Evolutionary conservation across 2,888 invertebrate species (phyloP).

Genomic region (Opisthograptis luteolata): DNA sequence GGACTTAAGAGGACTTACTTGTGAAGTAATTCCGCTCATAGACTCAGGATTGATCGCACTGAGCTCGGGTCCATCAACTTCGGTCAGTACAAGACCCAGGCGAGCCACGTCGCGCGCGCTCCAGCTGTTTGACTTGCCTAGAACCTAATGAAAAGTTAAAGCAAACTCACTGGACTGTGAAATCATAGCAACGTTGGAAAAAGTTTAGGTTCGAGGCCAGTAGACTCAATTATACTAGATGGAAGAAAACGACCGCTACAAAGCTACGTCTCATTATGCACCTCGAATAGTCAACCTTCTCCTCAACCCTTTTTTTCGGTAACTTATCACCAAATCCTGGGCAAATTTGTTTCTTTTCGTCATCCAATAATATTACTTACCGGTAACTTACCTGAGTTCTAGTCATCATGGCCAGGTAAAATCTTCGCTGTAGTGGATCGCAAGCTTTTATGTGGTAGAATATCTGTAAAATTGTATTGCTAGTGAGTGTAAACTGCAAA

Average conservation of each 20-base stretch:
- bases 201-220: too few relatives aligned
- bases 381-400: slow-evolving; percentile 71
- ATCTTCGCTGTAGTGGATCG: slow-evolving; percentile 69
- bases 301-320: too few relatives aligned
- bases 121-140: slow-evolving; percentile 76
- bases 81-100: slow-evolving; percentile 66
- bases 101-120: slow-evolving; percentile 69
- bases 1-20: slow-evolving; percentile 52
- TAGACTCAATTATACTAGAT: too few relatives aligned
- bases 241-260: too few relatives aligned
- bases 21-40: slow-evolving; percentile 67
- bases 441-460: slow-evolving; percentile 76
- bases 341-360: too few relatives aligned
- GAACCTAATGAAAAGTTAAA: slow-evolving; percentile 52
- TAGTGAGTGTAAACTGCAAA: not conserved
- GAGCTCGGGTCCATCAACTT: slow-evolving; percentile 62
- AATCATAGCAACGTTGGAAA: not conserved
- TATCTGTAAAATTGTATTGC: slow-evolving; percentile 48
- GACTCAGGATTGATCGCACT: slow-evolving; percentile 67
- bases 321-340: too few relatives aligned
- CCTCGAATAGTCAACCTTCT: too few relatives aligned
- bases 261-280: too few relatives aligned
- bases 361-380: too few relatives aligned
- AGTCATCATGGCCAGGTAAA: slow-evolving; percentile 73
- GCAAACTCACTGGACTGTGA: slow-evolving; percentile 33